Base-by-base conservation (phyloP, 1,140 invertebrate species). In the Gryllus bimaculatus region DNA sequence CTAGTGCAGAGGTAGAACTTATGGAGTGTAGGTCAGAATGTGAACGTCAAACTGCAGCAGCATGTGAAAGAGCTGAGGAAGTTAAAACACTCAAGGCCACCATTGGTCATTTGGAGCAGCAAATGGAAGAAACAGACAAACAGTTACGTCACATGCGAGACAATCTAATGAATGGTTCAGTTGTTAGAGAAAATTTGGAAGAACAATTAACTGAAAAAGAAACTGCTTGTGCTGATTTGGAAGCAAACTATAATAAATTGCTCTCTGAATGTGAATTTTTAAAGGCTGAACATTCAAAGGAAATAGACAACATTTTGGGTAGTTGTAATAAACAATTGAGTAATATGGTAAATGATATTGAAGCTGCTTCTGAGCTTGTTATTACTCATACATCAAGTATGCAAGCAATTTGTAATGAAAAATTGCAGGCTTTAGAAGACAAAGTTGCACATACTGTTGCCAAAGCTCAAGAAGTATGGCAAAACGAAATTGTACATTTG, bases 351-450 rank as follows among this genome's bases (percentile, higher is more conserved):
- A 66, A 18, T 18, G 18, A 66, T 66, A 0, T 66, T 66, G 54
- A 66, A 66, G 10, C 18, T 10, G 54, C 54, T 7, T 66, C 54
- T 13, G 18, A 66, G 10, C 10, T 66, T 79, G 79, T 79, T 48
- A 79, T 18, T 77, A 83, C 48, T 81, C 80, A 74, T 78, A 83
- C 78, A 76, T 83, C n/a, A 83, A 85, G 81, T 84, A 83, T 81
- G 84, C 85, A 85, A 49, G 39, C 74, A 79, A 18, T 66, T 66
- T 66, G 54, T 66, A 66, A 66, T 18, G 10, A 66, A 66, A 66
- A 66, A 66, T 66, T 66, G 54, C 10, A 10, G 10, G 18, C 7
- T 66, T 18, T 66, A 13, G 54, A 66, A 18, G 18, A 66, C 54
- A 66, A 66, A 10, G 18, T 66, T 66, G 54, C 10, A 66, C 7